Evolutionary conservation across 1,140 invertebrate genomes (phyloP).

Genomic region (Eufriesea mexicana): DNA sequence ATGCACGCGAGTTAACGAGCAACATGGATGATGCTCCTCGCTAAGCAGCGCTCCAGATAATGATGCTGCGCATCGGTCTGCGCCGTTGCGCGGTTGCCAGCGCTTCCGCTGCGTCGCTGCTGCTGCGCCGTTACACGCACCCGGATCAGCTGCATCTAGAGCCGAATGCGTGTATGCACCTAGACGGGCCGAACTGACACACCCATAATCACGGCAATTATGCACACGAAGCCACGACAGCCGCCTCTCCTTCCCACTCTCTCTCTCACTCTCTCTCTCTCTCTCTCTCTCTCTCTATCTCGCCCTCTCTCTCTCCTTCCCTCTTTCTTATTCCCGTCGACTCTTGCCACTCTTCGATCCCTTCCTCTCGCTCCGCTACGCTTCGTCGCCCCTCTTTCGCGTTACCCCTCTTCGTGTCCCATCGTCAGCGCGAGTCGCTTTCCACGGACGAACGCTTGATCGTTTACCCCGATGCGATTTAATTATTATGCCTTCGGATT

Average conservation of each 20-base stretch:
- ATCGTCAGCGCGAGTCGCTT: neutral
- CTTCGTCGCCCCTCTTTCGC: neutral
- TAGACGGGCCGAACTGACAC: constrained; percentile 65
- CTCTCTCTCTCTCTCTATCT: neutral
- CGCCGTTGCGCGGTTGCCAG: constrained; percentile 63
- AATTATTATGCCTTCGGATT: constrained; percentile 53
- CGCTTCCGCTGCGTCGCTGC: constrained; percentile 40
- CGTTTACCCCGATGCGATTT: constrained; percentile 54
- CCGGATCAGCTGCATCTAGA: constrained; percentile 61
- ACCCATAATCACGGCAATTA: constrained; percentile 69
- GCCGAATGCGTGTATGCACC: constrained; percentile 44
- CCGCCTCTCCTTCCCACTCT: constrained; percentile 1
- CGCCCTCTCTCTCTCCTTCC: too few species aligned
- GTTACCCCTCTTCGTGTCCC: neutral
- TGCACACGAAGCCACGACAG: constrained; percentile 58
- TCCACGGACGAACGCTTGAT: constrained; percentile 34
- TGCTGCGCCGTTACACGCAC: constrained; percentile 62
- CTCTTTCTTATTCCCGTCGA: neutral
- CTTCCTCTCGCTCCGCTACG: neutral
- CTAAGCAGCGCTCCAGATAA: constrained; percentile 68
- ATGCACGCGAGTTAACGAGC: constrained; percentile 63
- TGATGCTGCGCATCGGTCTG: constrained; percentile 69
- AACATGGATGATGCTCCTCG: constrained; percentile 61
- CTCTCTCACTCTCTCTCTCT: constrained; percentile 12
- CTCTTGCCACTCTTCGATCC: neutral